These are phyloP conservation scores for Benitochromis conjunctus DNA, from an alignment of 2,113 vertebrate genomes.

Conservation along the genomic window DNA sequence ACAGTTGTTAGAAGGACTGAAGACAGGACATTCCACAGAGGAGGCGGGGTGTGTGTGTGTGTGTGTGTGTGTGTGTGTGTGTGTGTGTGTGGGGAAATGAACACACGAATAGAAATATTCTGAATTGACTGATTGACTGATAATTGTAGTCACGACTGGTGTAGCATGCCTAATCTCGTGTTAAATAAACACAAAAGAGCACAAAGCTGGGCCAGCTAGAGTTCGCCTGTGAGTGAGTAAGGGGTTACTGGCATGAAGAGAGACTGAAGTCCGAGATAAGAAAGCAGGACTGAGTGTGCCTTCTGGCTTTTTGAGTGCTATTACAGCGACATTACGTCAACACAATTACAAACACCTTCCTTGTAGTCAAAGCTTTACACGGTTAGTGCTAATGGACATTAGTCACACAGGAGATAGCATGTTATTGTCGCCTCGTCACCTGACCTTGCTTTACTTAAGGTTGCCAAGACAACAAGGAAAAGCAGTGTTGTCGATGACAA, in stretches of 20 bases:
- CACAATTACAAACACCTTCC: slow-evolving; percentile 45
- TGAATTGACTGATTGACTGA: background rate
- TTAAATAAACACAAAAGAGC: background rate
- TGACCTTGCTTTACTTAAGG: slow-evolving; percentile 10
- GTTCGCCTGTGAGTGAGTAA: slow-evolving; percentile 6
- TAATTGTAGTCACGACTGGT: background rate
- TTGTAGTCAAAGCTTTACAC: slow-evolving; percentile 22
- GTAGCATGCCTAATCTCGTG: background rate
- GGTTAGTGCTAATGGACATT: slow-evolving; percentile 7
- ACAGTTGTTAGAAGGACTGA: slow-evolving; percentile 55
- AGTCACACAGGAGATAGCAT: slow-evolving; percentile 40
- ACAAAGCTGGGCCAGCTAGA: background rate
- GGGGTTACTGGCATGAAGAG: slow-evolving; percentile 19
- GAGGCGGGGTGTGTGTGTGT: background rate
- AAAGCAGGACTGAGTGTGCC: slow-evolving; percentile 9
- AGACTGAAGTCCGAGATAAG: slow-evolving; percentile 45
- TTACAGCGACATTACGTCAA: slow-evolving; percentile 45
- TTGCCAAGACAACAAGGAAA: slow-evolving; percentile 20
- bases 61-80: background rate
- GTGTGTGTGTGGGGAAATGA: slow-evolving; percentile 12
- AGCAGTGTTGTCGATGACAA: slow-evolving; percentile 21
- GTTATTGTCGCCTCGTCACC: slow-evolving; percentile 39
- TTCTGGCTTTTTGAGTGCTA: background rate
- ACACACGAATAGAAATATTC: background rate
- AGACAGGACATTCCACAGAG: slow-evolving; percentile 48